These are phyloP conservation scores for Apis florea DNA, from an alignment of 1,140 invertebrate genomes.

Conservation along the genomic window DNA sequence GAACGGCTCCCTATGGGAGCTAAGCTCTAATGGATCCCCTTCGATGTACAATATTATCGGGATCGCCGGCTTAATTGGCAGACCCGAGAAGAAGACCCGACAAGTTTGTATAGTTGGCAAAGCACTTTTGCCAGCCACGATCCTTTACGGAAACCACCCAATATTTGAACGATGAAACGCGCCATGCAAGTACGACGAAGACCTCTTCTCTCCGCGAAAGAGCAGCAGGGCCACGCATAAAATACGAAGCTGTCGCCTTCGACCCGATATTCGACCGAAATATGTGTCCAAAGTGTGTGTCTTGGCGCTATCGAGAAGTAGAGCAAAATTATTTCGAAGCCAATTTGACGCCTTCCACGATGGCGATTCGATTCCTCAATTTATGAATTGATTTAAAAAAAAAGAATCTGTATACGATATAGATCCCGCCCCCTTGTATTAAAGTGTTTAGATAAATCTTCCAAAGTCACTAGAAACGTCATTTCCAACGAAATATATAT, in stretches of 20 bases:
- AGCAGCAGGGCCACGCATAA: slow-evolving; percentile 19
- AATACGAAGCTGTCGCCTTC: slow-evolving; percentile 10
- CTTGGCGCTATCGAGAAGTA: slow-evolving; percentile 8
- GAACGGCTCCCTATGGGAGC: not conserved
- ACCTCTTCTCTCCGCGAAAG: not conserved
- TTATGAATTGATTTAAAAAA: too few relatives aligned
- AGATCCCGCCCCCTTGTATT: too few relatives aligned
- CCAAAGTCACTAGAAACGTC: slow-evolving; percentile 2
- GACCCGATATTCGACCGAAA: not conserved
- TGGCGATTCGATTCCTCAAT: too few relatives aligned
- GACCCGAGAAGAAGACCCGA: not conserved
- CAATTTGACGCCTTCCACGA: not conserved
- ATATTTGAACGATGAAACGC: slow-evolving; percentile 35
- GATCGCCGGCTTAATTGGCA: slow-evolving; percentile 28
- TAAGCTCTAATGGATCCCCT: not conserved
- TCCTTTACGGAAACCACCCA: slow-evolving; percentile 21
- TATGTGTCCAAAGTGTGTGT: not conserved
- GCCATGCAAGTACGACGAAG: slow-evolving; percentile 27
- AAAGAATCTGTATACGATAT: too few relatives aligned
- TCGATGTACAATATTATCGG: slow-evolving; percentile 33
- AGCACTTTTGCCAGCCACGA: slow-evolving; percentile 15
- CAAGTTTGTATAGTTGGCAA: slow-evolving; percentile 12
- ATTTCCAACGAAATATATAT: not conserved
- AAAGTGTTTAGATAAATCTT: not conserved
- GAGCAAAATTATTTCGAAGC: not conserved